phyloP scores from a whole-genome alignment of 2,113 vertebrate species.

The Sander vitreus region DNA sequence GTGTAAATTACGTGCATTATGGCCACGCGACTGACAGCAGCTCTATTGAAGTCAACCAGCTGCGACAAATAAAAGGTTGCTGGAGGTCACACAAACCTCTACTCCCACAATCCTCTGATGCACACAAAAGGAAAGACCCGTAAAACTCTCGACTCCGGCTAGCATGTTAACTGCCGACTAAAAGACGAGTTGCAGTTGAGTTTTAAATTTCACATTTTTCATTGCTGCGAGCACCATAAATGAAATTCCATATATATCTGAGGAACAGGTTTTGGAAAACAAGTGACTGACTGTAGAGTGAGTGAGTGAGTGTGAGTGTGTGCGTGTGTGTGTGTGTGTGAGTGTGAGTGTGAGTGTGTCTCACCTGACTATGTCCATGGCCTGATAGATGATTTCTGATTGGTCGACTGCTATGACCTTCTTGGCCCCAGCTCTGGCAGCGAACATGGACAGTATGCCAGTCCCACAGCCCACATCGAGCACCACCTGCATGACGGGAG shows the following conservation, averaged over 20 bases:
- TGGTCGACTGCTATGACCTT: slow-evolving; percentile 95
- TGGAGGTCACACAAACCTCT: slow-evolving; percentile 72
- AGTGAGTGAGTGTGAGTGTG: background rate
- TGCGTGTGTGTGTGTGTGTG: no score
- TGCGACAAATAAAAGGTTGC: slow-evolving; percentile 78
- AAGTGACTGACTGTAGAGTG: background rate
- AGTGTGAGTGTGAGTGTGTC: slow-evolving; percentile 18
- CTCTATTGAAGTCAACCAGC: slow-evolving; percentile 74
- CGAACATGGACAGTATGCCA: slow-evolving; percentile 97
- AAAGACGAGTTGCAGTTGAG: background rate
- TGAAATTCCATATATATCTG: background rate
- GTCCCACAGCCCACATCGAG: slow-evolving; percentile 98
- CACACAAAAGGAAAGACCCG: background rate
- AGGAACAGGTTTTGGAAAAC: background rate
- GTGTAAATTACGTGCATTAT: slow-evolving; percentile 73
- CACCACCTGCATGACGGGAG: slow-evolving; percentile 86
- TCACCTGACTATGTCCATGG: slow-evolving; percentile 97
- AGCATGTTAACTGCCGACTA: background rate
- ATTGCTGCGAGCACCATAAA: background rate
- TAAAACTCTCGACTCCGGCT: background rate
- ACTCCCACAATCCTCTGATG: slow-evolving; percentile 35
- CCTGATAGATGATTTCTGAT: slow-evolving; percentile 96
- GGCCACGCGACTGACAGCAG: slow-evolving; percentile 57
- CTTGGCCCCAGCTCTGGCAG: slow-evolving; percentile 92
- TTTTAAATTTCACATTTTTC: background rate